Base-by-base conservation (phyloP, 2,113 vertebrate species). In the Oriolus oriolus region DNA sequence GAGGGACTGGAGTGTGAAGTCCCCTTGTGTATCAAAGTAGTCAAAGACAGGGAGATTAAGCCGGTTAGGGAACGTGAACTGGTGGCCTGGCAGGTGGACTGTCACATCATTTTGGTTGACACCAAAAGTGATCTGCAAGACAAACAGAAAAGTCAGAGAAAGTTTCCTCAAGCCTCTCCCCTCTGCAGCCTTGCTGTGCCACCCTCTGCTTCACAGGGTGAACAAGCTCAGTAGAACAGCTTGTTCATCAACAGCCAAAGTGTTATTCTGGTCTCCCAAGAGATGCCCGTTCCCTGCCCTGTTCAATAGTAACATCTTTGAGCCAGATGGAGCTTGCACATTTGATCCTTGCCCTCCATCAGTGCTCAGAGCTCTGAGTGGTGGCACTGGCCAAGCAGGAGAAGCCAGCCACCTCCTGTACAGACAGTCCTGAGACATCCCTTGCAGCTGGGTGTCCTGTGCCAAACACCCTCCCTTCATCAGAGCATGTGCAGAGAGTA, bases 41-140 rank as follows among this genome's bases (percentile, higher is more conserved):
- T 92, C 96, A 87, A 98, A 97, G 60, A 91, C 89, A 54, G 98
- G 8, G n/a, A 97, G 73, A 59, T 77, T 96, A 61, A 96, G 87
- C 22, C 96, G 91, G 86, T 98, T 98, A 8, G 98, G 98, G 88
- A 98, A 97, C 0, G 97, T 98, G 94, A 98, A 97, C n/a, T 97
- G 80, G 33, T 97, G 78, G 13, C 94, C 97, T 11, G 96, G 97
- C 83, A 98, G 68, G 17, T 84, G 87, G 94, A 98, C 53, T 27
- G 94, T 97, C 91, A 98, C 30, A 45, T 98, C 96, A 2, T 85
- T 90, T 86, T 95, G 70, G 89, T 97, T 94, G 28, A 98, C 73
- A 26, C 4, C 1, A 39, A 98, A 59, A 79, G 90, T 71, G 23
- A 98, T 52, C 98, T 98, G 90, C 44, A 95, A 92, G 45, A 82